Evolutionary conservation across 2,113 vertebrate species (phyloP), one percentile per base, ranked within the genome.

Genomic region (Conger conger): DNA sequence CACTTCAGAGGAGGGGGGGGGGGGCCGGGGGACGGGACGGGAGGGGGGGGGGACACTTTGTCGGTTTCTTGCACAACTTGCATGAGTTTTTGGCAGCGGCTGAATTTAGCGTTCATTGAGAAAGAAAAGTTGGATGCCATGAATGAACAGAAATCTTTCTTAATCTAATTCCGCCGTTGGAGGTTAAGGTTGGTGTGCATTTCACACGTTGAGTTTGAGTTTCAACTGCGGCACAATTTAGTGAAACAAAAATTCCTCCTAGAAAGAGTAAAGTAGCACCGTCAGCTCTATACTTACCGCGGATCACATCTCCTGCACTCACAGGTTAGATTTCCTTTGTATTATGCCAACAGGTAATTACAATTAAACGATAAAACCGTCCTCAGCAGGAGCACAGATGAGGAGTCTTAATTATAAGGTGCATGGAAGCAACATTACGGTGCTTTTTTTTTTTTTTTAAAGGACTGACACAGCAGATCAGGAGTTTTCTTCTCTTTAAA

Each of bases 331-430:
- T 77, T 86, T 30, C 91, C 91, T 83, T 91, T 90, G 83, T 93
- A 89, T 93, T 93, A 92, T 90, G 93, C 93, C 92, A 93, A 92
- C 91, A 93, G 92, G 87, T 91, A 92, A 94, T 94, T 94, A 93
- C 88, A 93, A 92, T 92, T 93, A 92, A 92, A 92, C 88, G 88
- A 92, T 91, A 85, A 93, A 90, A 93, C 9, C 35, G 35, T 89
- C 91, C 90, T 87, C 91, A 93, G 93, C 90, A 85, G 88, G 91
- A 90, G 92, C 93, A 93, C 91, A 94, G 91, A 91, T 90, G 92
- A 92, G 93, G 93, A 91, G 91, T 92, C 84, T 85, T 93, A 93
- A 94, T 93, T 92, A 93, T 91, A 93, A 92, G 92, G 93, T 92
- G 88, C 88, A 79, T 84, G 68, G 76, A 92, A 90, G 92, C 92